Base-by-base conservation (phyloP, 1,140 invertebrate species). In the Pseudomyrmex concolor region DNA sequence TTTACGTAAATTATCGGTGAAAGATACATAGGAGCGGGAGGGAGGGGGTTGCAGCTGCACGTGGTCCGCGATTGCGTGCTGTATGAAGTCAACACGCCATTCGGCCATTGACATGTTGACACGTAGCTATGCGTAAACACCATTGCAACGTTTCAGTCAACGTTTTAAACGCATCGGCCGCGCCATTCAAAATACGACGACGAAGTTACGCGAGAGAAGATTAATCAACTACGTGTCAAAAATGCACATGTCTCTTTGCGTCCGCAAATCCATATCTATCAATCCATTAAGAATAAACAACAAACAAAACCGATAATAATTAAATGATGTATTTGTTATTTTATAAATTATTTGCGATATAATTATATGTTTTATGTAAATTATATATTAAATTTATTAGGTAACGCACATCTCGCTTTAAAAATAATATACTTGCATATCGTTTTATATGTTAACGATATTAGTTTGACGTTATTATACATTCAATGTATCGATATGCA, bases 11-110 rank as follows among this genome's bases (percentile, higher is more conserved):
- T 82, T 50, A 80, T 70, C 54, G 76, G 66, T 3, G 19, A 13
- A 59, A 78, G 76, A 12, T 80, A 34, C 5, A 34, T 17, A n/a
- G n/a, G 34, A 15, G 43, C 25, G 64, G 10, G 15, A 57, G 50
- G 55, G 22, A 50, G 10, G n/a, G 25, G 17, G 12, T 48, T 80
- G 62, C 62, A 77, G 66, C 25, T 59, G 66, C 83, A 84, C 83
- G 76, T 84, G 83, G 66, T 84, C 60, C 64, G 76, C 67, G 76
- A 84, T 84, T 84, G 83, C 83, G 83, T 81, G 76, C 50, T 63
- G 76, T 64, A 57, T 70, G 50, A 81, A 67, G 48, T 17, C 59
- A 71, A 70, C 55, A 80, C 51, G 60, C 74, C 66, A 81, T 57
- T 81, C 45, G 76, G 83, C 64, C 83, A 64, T 84, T 84, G 83